phyloP scores from a whole-genome alignment of 2,888 invertebrate species.

The Apodemia zela region DNA sequence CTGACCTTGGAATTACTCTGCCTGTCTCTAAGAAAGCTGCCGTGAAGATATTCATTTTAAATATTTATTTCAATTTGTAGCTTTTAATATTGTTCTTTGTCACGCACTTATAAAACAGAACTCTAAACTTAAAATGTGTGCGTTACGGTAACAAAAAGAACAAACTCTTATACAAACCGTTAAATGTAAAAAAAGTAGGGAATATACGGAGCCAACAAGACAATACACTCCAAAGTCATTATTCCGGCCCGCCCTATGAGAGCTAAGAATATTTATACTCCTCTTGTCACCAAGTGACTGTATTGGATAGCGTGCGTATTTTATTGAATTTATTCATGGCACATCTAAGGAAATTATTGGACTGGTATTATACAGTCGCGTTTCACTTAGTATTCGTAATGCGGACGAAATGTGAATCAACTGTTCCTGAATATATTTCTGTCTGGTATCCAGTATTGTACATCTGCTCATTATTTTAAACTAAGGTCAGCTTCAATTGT shows the following conservation, averaged over 20 bases:
- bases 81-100: too few species aligned
- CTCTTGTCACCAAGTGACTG: slow-evolving; percentile 29
- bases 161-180: neutral
- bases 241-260: slow-evolving; percentile 25
- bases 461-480: slow-evolving; percentile 2
- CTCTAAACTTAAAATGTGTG: too few species aligned
- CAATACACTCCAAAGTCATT: slow-evolving; percentile 23
- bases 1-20: neutral
- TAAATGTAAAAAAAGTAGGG: neutral
- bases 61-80: too few species aligned
- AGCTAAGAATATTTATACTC: slow-evolving; percentile 29
- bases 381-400: slow-evolving; percentile 13
- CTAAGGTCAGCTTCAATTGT: neutral
- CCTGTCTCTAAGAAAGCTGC: neutral
- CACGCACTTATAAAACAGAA: too few species aligned
- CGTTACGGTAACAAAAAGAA: neutral
- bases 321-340: slow-evolving; percentile 32
- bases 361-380: slow-evolving; percentile 22
- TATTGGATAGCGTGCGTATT: slow-evolving; percentile 24
- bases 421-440: slow-evolving; percentile 22
- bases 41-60: neutral
- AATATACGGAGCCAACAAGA: slow-evolving; percentile 3
- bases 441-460: slow-evolving; percentile 21
- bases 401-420: slow-evolving; percentile 14
- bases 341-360: slow-evolving; percentile 31